These are phyloP conservation scores for Nomada lathburiana DNA, from an alignment of 2,888 invertebrate genomes.

Conservation along the genomic window DNA sequence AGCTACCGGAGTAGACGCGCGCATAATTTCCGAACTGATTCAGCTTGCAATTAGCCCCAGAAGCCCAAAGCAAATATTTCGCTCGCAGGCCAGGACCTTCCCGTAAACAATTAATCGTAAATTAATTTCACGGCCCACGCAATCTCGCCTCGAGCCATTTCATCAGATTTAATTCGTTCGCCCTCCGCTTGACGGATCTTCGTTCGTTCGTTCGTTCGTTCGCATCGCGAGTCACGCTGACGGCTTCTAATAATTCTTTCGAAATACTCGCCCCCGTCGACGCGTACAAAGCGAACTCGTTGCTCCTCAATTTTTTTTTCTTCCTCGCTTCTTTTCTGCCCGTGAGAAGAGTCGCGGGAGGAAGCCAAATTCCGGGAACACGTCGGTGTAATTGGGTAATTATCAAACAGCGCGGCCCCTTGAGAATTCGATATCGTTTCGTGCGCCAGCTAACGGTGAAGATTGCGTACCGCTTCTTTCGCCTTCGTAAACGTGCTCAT, in stretches of 20 bases:
- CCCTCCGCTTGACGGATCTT: constrained; percentile 19
- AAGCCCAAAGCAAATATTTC: background rate
- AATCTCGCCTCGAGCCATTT: constrained; percentile 24
- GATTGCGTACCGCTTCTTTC: constrained; percentile 29
- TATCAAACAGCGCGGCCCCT: constrained; percentile 51
- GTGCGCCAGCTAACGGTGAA: constrained; percentile 37
- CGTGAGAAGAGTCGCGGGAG: constrained; percentile 53
- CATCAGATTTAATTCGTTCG: constrained; percentile 52
- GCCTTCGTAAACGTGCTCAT: background rate
- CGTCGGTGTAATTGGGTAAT: constrained; percentile 60
- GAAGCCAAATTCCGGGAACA: constrained; percentile 44
- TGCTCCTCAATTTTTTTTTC: constrained; percentile 11
- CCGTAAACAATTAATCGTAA: constrained; percentile 61
- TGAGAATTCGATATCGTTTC: constrained; percentile 62
- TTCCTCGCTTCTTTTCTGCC: background rate
- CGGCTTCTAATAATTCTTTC: constrained; percentile 31
- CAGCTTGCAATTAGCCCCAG: background rate
- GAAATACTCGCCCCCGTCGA: constrained; percentile 27
- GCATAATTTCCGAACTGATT: constrained; percentile 8
- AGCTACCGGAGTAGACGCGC: background rate
- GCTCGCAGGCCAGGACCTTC: background rate
- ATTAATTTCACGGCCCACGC: constrained; percentile 60
- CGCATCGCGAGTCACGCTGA: background rate
- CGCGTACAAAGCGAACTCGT: constrained; percentile 24
- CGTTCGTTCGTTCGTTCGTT: constrained; percentile 3